These are phyloP conservation scores for Grus americana DNA, from an alignment of 2,113 vertebrate genomes.

Conservation along the genomic window DNA sequence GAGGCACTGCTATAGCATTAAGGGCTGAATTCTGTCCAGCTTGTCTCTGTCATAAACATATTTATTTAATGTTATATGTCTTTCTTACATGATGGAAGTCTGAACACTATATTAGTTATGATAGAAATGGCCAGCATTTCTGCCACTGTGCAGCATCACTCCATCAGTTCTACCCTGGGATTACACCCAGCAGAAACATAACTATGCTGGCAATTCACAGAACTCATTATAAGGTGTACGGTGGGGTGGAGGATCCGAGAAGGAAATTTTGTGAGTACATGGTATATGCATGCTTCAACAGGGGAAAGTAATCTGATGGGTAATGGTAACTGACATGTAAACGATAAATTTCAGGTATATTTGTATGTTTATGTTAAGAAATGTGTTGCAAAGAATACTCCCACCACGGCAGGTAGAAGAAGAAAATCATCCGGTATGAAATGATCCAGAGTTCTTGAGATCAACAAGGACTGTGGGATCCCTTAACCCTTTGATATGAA, in stretches of 20 bases:
- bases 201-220: neutral
- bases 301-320: neutral
- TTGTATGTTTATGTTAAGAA: neutral
- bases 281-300: accelerated
- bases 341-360: neutral
- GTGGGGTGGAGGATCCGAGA: neutral
- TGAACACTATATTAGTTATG: neutral
- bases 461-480: neutral
- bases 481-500: neutral
- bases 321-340: neutral
- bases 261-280: neutral
- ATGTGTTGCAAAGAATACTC: neutral
- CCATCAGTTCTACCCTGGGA: neutral
- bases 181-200: neutral
- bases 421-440: neutral
- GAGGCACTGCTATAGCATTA: neutral
- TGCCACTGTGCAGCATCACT: neutral
- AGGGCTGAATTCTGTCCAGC: neutral
- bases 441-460: neutral
- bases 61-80: neutral
- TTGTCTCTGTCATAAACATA: neutral
- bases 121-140: neutral
- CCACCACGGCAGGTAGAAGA: neutral
- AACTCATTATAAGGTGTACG: accelerated
- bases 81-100: neutral